These are phyloP conservation scores for Hippopotamyrus pictus DNA, from an alignment of 2,797 vertebrate species.

Conservation along the genomic window DNA sequence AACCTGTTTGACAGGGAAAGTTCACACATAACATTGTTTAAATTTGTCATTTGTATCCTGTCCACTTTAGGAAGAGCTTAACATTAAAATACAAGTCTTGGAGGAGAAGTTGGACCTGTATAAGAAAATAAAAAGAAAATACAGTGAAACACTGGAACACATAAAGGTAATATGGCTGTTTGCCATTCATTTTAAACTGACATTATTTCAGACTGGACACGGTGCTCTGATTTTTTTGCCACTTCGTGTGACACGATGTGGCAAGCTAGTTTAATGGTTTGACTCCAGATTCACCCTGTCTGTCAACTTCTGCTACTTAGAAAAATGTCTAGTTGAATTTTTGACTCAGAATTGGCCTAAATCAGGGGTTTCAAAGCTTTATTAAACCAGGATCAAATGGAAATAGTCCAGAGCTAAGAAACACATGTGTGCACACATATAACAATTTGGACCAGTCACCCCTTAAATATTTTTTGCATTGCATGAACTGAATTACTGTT, in stretches of 20 bases:
- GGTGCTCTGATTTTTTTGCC: background rate
- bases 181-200: background rate
- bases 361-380: background rate
- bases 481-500: background rate
- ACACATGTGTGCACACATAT: background rate
- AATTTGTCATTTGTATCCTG: slow-evolving; percentile 7
- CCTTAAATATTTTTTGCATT: background rate
- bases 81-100: slow-evolving; percentile 54
- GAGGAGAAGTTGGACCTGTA: slow-evolving; percentile 52
- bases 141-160: slow-evolving; percentile 39
- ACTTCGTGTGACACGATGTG: background rate
- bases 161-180: slow-evolving; percentile 53
- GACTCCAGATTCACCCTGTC: background rate
- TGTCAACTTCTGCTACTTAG: background rate
- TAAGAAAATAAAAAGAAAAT: slow-evolving; percentile 45
- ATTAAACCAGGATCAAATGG: background rate
- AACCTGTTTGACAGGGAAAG: background rate
- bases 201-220: background rate
- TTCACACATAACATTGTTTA: background rate
- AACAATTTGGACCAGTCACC: background rate
- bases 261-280: background rate
- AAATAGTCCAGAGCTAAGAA: background rate
- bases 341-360: background rate
- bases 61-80: slow-evolving; percentile 49
- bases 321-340: background rate